Evolutionary conservation across 2,113 vertebrate genomes (phyloP), one percentile per base, ranked within the genome.

Genomic region (Pterocles burchelli): DNA sequence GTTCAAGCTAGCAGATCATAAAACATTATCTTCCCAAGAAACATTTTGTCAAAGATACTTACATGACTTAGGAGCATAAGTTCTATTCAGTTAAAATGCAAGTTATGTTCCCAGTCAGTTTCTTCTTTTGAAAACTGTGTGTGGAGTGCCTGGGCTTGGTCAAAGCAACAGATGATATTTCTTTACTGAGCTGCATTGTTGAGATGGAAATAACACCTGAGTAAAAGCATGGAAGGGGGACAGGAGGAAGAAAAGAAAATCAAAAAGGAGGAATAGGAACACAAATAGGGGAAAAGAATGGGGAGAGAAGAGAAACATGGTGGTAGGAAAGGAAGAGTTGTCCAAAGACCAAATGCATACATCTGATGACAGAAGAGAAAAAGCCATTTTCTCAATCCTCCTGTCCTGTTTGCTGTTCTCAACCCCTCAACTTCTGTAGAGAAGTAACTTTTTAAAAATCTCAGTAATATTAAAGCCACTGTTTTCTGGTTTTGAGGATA

Each of bases 151-250:
- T 36, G 51, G 52, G 31, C 26, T 75, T 61, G 52, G 58, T 59
- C 75, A 70, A 76, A 19, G 70, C 63, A 87, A 54, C 75, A 88
- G 62, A 85, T 58, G 65, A 28, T 74, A 82, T 48, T 91, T 85
- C 34, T 51, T 15, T 85, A 52, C 67, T 0, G 1, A 85, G 59
- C n/a, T 12, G 4, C 38, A 62, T 36, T 90, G 72, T 34, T 90
- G 79, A 91, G 29, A 55, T 61, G 38, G 46, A 77, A 33, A 12
- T 74, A 51, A 82, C 43, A 67, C 57, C 51, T 4, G 12, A 17
- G 13, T 41, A 46, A 48, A 77, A 72, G 58, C 36, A 73, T 11
- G 48, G 68, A 90, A 72, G 61, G 11, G 31, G 28, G 26, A 68
- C 22, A 83, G 33, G 88, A 24, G 45, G 20, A 36, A 51, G 19